Conservation (phyloP, 2,113 vertebrate genomes). For the Furnarius figulus region DNA sequence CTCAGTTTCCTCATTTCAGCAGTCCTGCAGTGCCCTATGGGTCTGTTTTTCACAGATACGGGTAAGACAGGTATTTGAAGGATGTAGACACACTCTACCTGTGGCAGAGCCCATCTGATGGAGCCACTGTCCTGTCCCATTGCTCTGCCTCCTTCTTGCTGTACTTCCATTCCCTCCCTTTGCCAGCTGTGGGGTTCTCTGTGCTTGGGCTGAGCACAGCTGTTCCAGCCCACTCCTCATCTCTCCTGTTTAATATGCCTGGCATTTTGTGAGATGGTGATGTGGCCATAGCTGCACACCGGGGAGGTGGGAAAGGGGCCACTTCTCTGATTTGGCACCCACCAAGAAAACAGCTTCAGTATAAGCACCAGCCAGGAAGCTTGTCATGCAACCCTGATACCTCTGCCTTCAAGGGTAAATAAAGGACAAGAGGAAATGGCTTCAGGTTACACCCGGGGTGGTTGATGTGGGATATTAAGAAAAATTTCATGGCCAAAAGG, state of each 20-base stretch:
- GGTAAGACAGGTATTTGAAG: neutral
- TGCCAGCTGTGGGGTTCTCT: neutral
- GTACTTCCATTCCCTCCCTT: neutral
- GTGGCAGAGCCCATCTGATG: neutral
- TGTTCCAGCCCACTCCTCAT: neutral
- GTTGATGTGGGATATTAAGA: neutral
- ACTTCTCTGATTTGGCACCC: neutral
- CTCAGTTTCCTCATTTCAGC: neutral
- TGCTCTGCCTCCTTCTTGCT: neutral
- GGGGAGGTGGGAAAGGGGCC: neutral
- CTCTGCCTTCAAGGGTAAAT: neutral
- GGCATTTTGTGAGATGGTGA: neutral
- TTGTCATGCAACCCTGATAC: neutral
- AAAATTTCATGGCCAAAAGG: neutral
- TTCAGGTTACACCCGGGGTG: neutral
- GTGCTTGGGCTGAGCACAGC: neutral
- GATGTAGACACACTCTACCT: neutral
- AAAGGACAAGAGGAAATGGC: neutral
- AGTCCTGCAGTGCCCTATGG: rapidly evolving
- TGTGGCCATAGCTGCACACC: neutral
- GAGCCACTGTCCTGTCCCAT: neutral
- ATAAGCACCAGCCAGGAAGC: neutral
- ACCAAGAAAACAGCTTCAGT: neutral
- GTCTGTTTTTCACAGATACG: neutral
- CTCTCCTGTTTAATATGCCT: neutral